Conservation (phyloP, 2,797 vertebrate genomes). For the Siniperca obscura region DNA sequence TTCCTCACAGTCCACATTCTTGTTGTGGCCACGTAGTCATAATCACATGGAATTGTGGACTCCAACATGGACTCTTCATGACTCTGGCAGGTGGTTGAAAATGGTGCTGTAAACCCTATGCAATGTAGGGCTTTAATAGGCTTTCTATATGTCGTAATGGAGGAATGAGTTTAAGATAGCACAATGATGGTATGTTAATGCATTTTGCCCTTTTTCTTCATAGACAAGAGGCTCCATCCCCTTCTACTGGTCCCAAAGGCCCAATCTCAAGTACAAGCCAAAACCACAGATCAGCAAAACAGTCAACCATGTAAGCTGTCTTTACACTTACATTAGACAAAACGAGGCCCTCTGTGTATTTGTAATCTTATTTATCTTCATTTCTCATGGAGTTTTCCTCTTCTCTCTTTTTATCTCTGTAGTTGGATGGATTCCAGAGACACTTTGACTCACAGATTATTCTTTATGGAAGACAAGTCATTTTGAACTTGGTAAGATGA, state of each 20-base stretch:
- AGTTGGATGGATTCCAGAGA: constrained; percentile 97
- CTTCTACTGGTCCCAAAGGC: constrained; percentile 97
- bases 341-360: neutral
- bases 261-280: constrained; percentile 97
- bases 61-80: neutral
- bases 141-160: neutral
- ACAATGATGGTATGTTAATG: neutral
- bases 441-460: constrained; percentile 97
- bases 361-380: neutral
- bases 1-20: neutral
- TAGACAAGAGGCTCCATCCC: constrained; percentile 97
- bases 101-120: too few species aligned
- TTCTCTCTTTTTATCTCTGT: constrained; percentile 15
- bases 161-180: neutral
- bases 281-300: constrained; percentile 96
- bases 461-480: constrained; percentile 94
- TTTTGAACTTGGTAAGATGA: constrained; percentile 92
- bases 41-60: neutral
- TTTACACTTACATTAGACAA: neutral
- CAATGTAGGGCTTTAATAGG: neutral
- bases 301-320: constrained; percentile 89
- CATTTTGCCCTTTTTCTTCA: constrained; percentile 31
- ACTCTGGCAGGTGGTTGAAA: neutral
- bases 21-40: neutral
- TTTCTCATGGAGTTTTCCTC: neutral